Evolutionary conservation across 2,797 vertebrate genomes (phyloP), one percentile per base, ranked within the genome.

Genomic region (Coranthus polyacanthus): DNA sequence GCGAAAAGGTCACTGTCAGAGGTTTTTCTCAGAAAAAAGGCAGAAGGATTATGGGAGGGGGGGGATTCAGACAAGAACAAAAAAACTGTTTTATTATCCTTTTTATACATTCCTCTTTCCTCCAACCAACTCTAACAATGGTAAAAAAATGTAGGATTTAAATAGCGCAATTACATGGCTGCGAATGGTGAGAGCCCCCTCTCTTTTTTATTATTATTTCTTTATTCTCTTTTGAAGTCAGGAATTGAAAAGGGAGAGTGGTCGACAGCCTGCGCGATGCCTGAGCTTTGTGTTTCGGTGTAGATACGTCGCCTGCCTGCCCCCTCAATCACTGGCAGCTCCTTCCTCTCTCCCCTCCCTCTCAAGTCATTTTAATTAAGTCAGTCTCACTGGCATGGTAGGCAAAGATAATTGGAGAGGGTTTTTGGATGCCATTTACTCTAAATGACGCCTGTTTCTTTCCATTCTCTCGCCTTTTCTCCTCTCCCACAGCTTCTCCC

Each of bases 1-100:
- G 92, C 67, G 92, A 94, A 97, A 97, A 98, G 97, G 96, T 99
- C 96, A 97, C 91, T 90, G 91, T 94, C 89, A 93, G 94, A 95
- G 92, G 92, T 93, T 95, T 95, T 94, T 75, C 94, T 94, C 91
- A 94, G 95, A 94, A 82, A 90, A n/a, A 89, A 90, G 74, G 88
- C 83, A 89, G 78, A 56, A 83, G 86, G 91, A 93, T 93, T 93
- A 93, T 87, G 65, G 72, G 81, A 75, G 50, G 34, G 18, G 60
- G 37, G 62, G 60, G 72, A 51, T 83, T 88, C 79, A 75, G 73
- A 75, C 36, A 60, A 68, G 81, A 87, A 72, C 66, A 75, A 84
- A 78, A 83, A 92, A 89, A 84, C 80, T 56, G 78, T 92, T 88
- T 86, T 84, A 84, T 88, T 91, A 82, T 87, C 84, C 85, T 90